phyloP scores from a whole-genome alignment of 1,140 invertebrate species.

The Acyrthosiphon pisum region DNA sequence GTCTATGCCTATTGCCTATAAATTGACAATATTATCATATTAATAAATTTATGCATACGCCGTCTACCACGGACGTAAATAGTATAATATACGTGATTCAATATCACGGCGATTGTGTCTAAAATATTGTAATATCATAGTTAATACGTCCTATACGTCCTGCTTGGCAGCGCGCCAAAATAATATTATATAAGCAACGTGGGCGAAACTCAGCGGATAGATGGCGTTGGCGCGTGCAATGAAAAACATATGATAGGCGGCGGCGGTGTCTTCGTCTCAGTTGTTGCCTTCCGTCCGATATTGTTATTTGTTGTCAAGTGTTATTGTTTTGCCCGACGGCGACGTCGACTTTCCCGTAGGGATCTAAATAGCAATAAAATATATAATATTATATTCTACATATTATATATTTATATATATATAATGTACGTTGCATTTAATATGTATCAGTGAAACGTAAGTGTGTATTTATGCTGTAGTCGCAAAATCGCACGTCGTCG shows the following conservation, averaged over 20 bases:
- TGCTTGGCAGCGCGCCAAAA: background rate
- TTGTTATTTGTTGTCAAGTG: slow-evolving; percentile 13
- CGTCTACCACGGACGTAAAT: too few species aligned
- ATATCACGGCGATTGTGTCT: too few species aligned
- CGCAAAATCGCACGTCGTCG: background rate
- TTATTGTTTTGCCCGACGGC: slow-evolving; percentile 28
- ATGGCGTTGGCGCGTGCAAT: background rate
- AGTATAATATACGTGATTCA: too few species aligned
- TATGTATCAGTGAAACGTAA: background rate
- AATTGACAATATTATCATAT: too few species aligned
- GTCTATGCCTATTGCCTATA: too few species aligned
- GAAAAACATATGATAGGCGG: slow-evolving; percentile 32
- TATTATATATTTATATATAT: background rate
- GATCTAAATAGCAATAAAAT: background rate
- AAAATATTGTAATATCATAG: too few species aligned
- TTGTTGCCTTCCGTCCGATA: slow-evolving; percentile 23
- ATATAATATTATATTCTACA: background rate
- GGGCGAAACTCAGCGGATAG: background rate
- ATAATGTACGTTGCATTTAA: background rate
- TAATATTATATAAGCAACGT: background rate
- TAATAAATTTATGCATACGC: too few species aligned
- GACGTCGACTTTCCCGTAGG: background rate
- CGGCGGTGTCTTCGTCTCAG: background rate
- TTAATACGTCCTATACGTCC: too few species aligned
- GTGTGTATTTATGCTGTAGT: background rate